These are phyloP conservation scores for Mionectes olivaceus DNA, from an alignment of 2,797 vertebrate genomes.

Conservation along the genomic window DNA sequence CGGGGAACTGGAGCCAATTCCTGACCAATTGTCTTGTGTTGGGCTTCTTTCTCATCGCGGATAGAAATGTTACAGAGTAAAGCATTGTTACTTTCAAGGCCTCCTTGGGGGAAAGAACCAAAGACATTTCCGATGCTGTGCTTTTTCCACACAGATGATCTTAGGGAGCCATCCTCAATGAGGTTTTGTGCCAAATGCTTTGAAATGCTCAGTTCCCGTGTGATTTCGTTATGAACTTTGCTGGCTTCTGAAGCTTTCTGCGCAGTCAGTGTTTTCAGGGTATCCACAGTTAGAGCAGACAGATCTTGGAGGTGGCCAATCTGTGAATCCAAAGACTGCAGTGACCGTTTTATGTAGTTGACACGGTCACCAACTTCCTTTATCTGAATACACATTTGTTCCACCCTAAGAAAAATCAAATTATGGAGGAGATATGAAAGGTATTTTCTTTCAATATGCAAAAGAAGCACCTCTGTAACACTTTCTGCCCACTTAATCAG, in stretches of 20 bases:
- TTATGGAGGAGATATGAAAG: neutral
- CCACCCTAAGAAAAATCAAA: constrained; percentile 84
- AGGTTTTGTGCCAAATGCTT: constrained; percentile 93
- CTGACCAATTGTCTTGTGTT: constrained; percentile 72
- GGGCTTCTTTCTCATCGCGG: constrained; percentile 78
- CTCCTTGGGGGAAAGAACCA: constrained; percentile 85
- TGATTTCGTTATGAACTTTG: constrained; percentile 98
- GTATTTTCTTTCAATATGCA: neutral
- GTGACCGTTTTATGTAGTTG: constrained; percentile 96
- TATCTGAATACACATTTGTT: constrained; percentile 96
- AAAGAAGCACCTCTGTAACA: neutral
- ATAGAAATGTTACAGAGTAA: constrained; percentile 84
- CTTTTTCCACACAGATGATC: constrained; percentile 90
- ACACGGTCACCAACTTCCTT: constrained; percentile 97
- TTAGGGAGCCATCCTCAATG: constrained; percentile 85
- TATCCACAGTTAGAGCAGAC: constrained; percentile 96
- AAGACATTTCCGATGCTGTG: constrained; percentile 88
- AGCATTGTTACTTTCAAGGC: constrained; percentile 87
- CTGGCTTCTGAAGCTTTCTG: constrained; percentile 97
- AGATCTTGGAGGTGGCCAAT: constrained; percentile 99
- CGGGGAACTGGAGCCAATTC: constrained; percentile 80
- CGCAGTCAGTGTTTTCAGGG: constrained; percentile 94
- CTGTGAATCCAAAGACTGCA: constrained; percentile 97
- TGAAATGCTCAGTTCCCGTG: constrained; percentile 94
- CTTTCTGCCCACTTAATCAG: neutral